Evolutionary conservation across 92 coral and sea anemone genomes (phyloP), one percentile per base, ranked within the genome.

Genomic region (Phenganax marumi): DNA sequence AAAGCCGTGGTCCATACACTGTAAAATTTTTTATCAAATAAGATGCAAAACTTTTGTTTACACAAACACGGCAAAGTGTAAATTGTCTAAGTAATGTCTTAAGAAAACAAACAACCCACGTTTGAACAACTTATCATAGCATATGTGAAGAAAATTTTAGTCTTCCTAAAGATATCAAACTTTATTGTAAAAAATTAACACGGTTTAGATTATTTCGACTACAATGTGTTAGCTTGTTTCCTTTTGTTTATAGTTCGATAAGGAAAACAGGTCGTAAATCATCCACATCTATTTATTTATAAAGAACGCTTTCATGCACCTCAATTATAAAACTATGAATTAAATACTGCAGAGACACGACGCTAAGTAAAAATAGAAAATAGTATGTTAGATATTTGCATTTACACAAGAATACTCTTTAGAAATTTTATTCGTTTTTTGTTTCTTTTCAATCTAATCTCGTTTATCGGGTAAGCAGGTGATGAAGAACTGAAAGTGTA

Each of bases 181-280:
- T 66, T 66, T 66, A 66, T 66, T 66, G 72, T 66, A 66, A 66
- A 66, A 66, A 66, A 25, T 66, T 76, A 54, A 39, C 68, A 76
- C 52, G 25, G 68, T 54, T 56, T 39, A 25, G 81, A 76, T 62
- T 57, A 22, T 54, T 56, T 13, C 46, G 10, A 1, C 23, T 9
- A 24, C 68, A 76, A 78, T 57, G 66, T 62, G 47, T 60, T 78
- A 61, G 66, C 71, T 65, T 60, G 73, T 43, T 63, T 19, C 13
- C 71, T 63, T 57, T 78, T 78, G 83, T 78, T 78, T 60, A 24
- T 22, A 66, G 83, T 18, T 61, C n/a, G 73, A 60, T 78, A 78
- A 78, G 71, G 12, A 19, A 33, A 22, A 66, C 73, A 62, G 73
- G 83, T 78, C 83, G 60, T 78, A 78, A 78, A 78, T 78, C 83